These are phyloP conservation scores for Perdita meconis DNA, from an alignment of 2,888 invertebrate species.

Conservation along the genomic window DNA sequence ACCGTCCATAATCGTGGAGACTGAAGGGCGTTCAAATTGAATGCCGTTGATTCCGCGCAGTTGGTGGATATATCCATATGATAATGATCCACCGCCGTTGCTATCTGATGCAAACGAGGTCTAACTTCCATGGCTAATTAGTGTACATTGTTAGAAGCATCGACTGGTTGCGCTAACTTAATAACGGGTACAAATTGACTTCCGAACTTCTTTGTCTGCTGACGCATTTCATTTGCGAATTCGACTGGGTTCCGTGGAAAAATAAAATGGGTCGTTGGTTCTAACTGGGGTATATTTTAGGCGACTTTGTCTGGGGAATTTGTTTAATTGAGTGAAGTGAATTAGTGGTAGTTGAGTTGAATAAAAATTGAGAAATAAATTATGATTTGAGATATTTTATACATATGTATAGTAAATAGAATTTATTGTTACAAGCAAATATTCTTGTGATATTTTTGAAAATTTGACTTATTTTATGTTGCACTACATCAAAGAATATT, in stretches of 20 bases:
- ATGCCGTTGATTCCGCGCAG: conserved; percentile 48
- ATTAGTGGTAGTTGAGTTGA: no score
- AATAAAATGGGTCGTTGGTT: neutral
- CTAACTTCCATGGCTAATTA: conserved; percentile 56
- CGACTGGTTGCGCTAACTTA: conserved; percentile 24
- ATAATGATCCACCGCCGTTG: conserved; percentile 47
- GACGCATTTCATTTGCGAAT: conserved; percentile 7
- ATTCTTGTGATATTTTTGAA: no score
- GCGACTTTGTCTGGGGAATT: no score
- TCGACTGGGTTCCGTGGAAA: neutral
- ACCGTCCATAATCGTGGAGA: conserved; percentile 13
- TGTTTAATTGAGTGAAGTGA: no score
- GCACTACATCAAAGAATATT: no score
- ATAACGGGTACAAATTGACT: conserved; percentile 30
- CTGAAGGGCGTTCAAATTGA: conserved; percentile 42
- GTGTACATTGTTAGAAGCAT: conserved; percentile 38
- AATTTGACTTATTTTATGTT: no score
- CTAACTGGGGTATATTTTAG: no score
- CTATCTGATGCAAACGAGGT: conserved; percentile 53
- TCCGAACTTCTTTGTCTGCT: conserved; percentile 13
- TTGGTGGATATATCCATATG: conserved; percentile 52
- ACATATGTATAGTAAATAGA: no score
- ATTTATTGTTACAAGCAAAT: no score
- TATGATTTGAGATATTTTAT: no score
- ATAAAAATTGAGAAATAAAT: no score